Conservation (phyloP, 2,113 vertebrate species). For the Aphyosemion australe region DNA sequence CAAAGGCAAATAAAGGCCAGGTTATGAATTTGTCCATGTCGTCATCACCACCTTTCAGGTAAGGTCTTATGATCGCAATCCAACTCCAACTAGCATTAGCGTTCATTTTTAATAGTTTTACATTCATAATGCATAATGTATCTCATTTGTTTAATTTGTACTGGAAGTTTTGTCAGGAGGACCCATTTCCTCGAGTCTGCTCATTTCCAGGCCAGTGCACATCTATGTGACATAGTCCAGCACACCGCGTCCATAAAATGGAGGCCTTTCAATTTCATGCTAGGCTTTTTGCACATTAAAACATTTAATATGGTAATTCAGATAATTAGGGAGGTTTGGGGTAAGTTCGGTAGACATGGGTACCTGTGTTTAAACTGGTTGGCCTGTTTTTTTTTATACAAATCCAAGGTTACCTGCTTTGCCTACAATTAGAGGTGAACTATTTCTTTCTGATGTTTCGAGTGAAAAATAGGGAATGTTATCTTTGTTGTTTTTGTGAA, state of each 20-base stretch:
- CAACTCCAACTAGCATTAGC: background rate
- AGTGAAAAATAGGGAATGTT: background rate
- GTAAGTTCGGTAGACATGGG: background rate
- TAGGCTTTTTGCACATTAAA: slow-evolving; percentile 1
- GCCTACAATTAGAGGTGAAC: background rate
- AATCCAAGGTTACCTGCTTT: background rate
- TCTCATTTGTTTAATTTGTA: slow-evolving; percentile 1
- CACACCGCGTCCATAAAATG: background rate
- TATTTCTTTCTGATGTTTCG: background rate
- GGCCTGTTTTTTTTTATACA: background rate
- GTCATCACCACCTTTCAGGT: background rate
- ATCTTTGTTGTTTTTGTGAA: no score
- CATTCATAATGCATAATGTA: background rate
- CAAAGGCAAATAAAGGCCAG: no score
- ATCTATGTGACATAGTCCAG: background rate
- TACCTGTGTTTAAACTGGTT: background rate
- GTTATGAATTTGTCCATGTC: background rate
- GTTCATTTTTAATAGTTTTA: background rate
- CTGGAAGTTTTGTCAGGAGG: background rate
- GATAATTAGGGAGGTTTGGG: background rate
- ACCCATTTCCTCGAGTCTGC: background rate
- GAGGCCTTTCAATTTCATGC: background rate
- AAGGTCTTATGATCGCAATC: background rate
- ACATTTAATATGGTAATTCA: background rate
- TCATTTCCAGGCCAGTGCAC: background rate